Conservation (phyloP, 2,113 vertebrate genomes). For the Scopus umbretta region DNA sequence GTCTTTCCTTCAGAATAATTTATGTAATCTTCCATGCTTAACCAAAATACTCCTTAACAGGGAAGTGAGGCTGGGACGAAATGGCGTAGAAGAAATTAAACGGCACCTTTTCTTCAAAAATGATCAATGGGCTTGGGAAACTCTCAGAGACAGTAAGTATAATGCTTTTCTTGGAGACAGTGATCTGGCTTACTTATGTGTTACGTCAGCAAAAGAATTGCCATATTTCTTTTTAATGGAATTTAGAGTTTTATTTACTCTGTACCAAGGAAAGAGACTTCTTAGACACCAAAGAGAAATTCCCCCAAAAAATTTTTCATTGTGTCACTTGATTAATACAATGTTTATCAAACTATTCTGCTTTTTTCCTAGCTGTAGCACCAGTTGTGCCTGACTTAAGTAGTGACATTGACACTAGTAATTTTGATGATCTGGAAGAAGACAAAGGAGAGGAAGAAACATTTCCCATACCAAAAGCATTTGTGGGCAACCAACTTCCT, state of each 20-base stretch:
- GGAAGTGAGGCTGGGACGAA: conserved; percentile 92
- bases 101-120: conserved; percentile 97
- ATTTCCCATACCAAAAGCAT: conserved; percentile 97
- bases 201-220: background rate
- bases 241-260: background rate
- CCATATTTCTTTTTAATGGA: background rate
- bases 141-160: conserved; percentile 91
- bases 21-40: background rate
- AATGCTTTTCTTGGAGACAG: background rate
- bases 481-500: conserved; percentile 97
- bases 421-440: conserved; percentile 98
- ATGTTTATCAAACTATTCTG: background rate
- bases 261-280: background rate
- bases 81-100: conserved; percentile 97
- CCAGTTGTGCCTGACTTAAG: conserved; percentile 97
- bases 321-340: background rate
- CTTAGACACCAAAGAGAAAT: background rate
- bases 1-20: background rate
- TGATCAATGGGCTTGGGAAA: conserved; percentile 98
- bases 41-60: conserved; percentile 62
- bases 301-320: background rate
- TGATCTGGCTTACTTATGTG: background rate
- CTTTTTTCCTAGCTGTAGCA: conserved; percentile 82
- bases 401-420: conserved; percentile 98
- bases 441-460: conserved; percentile 98